These are phyloP conservation scores for Geopemphigus sp. DNA, from an alignment of 1,140 invertebrate species.

Conservation along the genomic window DNA sequence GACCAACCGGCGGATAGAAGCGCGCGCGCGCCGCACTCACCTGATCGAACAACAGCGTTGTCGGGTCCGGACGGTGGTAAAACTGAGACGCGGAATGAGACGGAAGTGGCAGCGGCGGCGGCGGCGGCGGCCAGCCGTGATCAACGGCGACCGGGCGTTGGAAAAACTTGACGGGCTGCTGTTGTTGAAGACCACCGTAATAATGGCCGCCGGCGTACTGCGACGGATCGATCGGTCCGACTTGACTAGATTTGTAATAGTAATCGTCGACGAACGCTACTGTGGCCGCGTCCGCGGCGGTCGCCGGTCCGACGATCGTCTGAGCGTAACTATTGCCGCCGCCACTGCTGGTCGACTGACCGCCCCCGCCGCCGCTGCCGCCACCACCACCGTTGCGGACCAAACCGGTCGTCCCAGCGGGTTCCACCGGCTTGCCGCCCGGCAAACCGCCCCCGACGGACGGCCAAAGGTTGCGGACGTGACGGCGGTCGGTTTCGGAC, in stretches of 20 bases:
- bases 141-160: background rate
- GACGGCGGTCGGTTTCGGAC: background rate
- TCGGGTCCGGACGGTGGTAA: background rate
- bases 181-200: background rate
- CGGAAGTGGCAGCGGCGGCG: background rate
- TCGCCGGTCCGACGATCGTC: too few species aligned
- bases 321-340: constrained; percentile 14
- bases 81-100: background rate
- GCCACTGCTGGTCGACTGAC: constrained; percentile 34
- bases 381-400: too few species aligned
- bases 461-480: constrained; percentile 36
- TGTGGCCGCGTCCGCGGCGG: background rate
- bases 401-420: background rate
- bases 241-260: constrained; percentile 45
- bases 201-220: background rate
- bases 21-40: background rate
- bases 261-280: background rate
- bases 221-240: background rate
- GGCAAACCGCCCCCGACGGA: constrained; percentile 28
- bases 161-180: background rate
- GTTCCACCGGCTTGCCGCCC: constrained; percentile 29
- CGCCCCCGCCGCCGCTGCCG: too few species aligned
- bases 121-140: background rate
- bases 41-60: constrained; percentile 36
- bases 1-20: too few species aligned